Percentiles rank a stretch among this genome's conserved stretches.
These are phyloP conservation scores for Drosophila kohkoa DNA, from an alignment of 1,140 invertebrate species.

Conservation along the genomic window DNA sequence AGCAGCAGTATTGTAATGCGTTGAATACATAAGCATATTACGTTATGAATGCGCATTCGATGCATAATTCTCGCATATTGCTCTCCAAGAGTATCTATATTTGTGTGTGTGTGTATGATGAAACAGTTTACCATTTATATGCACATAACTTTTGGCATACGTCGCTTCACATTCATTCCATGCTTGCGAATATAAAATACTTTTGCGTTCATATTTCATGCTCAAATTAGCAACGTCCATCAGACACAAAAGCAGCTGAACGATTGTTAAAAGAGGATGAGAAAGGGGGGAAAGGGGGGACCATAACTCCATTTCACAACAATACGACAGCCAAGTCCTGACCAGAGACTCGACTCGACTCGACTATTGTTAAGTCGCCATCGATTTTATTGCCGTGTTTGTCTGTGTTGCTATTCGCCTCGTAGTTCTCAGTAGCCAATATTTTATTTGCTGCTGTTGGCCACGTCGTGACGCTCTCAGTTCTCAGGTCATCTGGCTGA, in stretches of 20 bases:
- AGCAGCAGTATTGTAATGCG: constrained; percentile 61
- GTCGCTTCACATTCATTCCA: constrained; percentile 27
- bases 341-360: constrained; percentile 1
- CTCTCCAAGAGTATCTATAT: constrained; percentile 11
- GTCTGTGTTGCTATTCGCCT: constrained; percentile 59
- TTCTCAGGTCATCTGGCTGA: constrained; percentile 9
- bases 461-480: constrained; percentile 45
- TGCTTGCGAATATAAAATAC: constrained; percentile 58
- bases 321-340: constrained; percentile 7
- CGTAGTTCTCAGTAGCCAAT: constrained; percentile 56
- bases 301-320: constrained; percentile 3
- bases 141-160: constrained; percentile 60
- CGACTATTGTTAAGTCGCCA: constrained; percentile 35
- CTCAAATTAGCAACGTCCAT: constrained; percentile 60
- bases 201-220: constrained; percentile 72
- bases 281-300: not conserved
- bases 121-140: constrained; percentile 61
- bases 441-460: constrained; percentile 71
- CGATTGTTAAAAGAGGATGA: not conserved
- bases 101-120: constrained; percentile 24
- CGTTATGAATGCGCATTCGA: constrained; percentile 15
- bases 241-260: constrained; percentile 7
- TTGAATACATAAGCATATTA: constrained; percentile 76
- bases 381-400: constrained; percentile 47
- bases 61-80: constrained; percentile 42